A percentile compares a stretch with the other conserved stretches of the same genome.
These are phyloP conservation scores for Protomyctophum bolini DNA, from an alignment of 2,113 vertebrate species.

Conservation along the genomic window DNA sequence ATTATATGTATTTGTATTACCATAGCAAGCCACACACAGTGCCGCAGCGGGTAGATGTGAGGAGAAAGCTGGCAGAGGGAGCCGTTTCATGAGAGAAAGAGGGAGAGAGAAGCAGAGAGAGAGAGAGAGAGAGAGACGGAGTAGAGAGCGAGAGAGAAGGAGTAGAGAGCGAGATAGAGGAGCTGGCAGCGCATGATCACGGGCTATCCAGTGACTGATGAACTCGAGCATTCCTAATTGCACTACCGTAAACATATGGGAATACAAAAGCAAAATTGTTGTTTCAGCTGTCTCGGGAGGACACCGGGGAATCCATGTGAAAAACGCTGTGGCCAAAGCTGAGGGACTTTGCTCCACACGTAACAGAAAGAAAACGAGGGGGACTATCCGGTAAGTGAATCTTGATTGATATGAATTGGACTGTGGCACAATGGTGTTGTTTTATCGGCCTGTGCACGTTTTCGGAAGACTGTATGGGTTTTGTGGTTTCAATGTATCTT, in stretches of 20 bases:
- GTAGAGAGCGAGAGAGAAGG: no score
- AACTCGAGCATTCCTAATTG: conserved; percentile 65
- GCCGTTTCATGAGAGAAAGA: conserved; percentile 32
- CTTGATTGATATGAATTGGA: conserved; percentile 60
- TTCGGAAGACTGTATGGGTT: not conserved
- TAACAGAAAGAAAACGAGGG: conserved; percentile 36
- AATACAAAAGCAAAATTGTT: conserved; percentile 69
- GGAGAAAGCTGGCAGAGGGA: conserved; percentile 63
- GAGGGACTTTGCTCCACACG: conserved; percentile 41
- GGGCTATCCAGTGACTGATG: conserved; percentile 69
- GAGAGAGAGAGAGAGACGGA: no score
- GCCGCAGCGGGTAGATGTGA: conserved; percentile 70
- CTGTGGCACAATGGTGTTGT: conserved; percentile 55
- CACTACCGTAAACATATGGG: conserved; percentile 69
- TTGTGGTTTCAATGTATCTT: not conserved
- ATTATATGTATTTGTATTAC: conserved; percentile 56
- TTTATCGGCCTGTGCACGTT: conserved; percentile 21
- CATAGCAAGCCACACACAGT: conserved; percentile 47
- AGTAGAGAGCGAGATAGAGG: conserved; percentile 43
- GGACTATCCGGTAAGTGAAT: conserved; percentile 67
- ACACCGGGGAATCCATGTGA: conserved; percentile 46
- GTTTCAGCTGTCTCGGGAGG: conserved; percentile 60
- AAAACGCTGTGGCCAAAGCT: conserved; percentile 40
- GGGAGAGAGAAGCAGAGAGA: not conserved
- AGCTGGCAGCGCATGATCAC: conserved; percentile 66